Conservation (phyloP, 2,888 invertebrate genomes). For the Endotricha flammealis region DNA sequence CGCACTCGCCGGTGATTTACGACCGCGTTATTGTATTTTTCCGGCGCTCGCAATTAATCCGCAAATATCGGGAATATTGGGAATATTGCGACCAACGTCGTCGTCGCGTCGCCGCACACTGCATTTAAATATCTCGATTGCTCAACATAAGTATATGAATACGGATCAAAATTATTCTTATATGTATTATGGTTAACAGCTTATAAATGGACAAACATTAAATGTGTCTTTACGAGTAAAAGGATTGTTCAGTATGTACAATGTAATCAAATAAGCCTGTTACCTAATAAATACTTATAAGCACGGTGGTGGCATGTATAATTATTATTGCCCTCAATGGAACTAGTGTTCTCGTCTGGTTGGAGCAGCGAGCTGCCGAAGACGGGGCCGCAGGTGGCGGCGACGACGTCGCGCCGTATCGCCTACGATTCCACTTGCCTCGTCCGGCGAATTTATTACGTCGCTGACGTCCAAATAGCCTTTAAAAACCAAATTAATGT, state of each 20-base stretch:
- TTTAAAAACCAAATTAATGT: constrained; percentile 9
- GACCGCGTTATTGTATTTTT: constrained; percentile 53
- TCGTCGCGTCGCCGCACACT: constrained; percentile 2
- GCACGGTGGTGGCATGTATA: too few species aligned
- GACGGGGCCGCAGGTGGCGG: not conserved
- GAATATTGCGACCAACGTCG: constrained; percentile 1
- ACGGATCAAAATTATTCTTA: not conserved
- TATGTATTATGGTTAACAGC: too few species aligned
- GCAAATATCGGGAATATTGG: constrained; percentile 31
- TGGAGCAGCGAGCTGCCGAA: too few species aligned
- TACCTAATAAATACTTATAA: too few species aligned
- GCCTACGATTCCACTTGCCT: not conserved
- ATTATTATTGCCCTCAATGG: too few species aligned
- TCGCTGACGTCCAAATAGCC: not conserved
- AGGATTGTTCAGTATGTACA: too few species aligned
- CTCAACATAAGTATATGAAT: not conserved
- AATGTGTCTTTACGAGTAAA: too few species aligned
- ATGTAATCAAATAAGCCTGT: too few species aligned
- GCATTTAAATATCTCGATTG: constrained; percentile 4
- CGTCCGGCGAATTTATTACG: constrained; percentile 4
- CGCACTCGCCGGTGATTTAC: constrained; percentile 58
- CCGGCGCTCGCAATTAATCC: constrained; percentile 47
- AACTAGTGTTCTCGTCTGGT: too few species aligned
- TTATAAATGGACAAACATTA: too few species aligned
- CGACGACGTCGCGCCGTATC: constrained; percentile 1